A percentile compares a stretch with the other conserved stretches of the same genome.
phyloP scores from a whole-genome alignment of 2,888 invertebrate species.

The Catonia carolina region DNA sequence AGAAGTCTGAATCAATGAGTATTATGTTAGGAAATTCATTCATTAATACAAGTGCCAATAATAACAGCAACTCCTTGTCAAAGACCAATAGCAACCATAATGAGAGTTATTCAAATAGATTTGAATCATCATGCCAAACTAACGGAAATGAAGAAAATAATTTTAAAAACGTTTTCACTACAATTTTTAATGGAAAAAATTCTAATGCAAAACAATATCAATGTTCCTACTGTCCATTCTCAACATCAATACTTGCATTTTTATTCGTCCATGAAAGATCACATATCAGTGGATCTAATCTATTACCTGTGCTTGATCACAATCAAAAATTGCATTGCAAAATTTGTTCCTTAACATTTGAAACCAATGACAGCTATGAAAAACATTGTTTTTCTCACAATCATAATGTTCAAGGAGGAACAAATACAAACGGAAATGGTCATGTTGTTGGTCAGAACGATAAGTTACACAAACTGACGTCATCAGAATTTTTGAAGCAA shows the following conservation, averaged over 20 bases:
- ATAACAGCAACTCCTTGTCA: neutral
- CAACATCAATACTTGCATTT: conserved; percentile 82
- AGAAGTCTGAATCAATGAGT: conserved; percentile 23
- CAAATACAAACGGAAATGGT: too few species aligned
- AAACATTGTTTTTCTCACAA: conserved; percentile 58
- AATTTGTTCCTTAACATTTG: conserved; percentile 52
- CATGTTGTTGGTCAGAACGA: too few species aligned
- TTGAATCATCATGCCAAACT: neutral
- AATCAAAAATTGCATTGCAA: conserved; percentile 49
- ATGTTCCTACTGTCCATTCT: conserved; percentile 84
- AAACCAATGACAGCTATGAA: conserved; percentile 52
- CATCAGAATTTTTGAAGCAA: conserved; percentile 42
- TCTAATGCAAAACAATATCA: conserved; percentile 70
- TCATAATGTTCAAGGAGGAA: conserved; percentile 31
- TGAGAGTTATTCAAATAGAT: neutral
- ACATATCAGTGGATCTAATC: conserved; percentile 47
- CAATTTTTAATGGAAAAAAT: conserved; percentile 20
- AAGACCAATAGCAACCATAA: neutral
- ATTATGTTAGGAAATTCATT: neutral
- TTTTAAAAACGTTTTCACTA: conserved; percentile 17
- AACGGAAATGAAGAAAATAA: conserved; percentile 9
- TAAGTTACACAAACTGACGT: too few species aligned
- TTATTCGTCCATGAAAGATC: conserved; percentile 88
- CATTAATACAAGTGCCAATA: conserved; percentile 1
- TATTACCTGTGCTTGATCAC: conserved; percentile 33